phyloP scores from a whole-genome alignment of 2,797 vertebrate genomes.

The Coregonus suidteri region DNA sequence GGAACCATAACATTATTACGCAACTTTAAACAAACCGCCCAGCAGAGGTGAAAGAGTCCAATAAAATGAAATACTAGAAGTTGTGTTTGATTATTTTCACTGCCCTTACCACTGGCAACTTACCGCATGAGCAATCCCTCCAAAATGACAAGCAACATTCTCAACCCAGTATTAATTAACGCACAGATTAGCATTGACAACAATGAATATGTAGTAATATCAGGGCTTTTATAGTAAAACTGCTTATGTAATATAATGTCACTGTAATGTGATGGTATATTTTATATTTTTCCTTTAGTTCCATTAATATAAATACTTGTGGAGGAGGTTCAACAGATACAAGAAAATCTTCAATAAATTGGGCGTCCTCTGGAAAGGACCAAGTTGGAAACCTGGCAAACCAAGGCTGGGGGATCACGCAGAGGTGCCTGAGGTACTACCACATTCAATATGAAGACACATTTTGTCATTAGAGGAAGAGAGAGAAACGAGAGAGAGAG shows the following conservation, averaged over 20 bases:
- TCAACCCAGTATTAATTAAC: slow-evolving; percentile 37
- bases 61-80: slow-evolving; percentile 52
- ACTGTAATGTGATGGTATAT: slow-evolving; percentile 22
- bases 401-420: slow-evolving; percentile 83
- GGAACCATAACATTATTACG: slow-evolving; percentile 63
- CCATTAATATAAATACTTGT: slow-evolving; percentile 82
- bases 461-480: background rate
- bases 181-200: slow-evolving; percentile 18
- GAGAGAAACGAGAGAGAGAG: too few relatives aligned
- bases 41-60: slow-evolving; percentile 60
- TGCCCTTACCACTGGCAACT: slow-evolving; percentile 46
- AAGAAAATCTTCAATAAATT: slow-evolving; percentile 82
- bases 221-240: slow-evolving; percentile 36
- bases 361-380: slow-evolving; percentile 87
- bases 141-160: slow-evolving; percentile 51
- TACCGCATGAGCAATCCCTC: slow-evolving; percentile 37
- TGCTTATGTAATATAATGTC: slow-evolving; percentile 11
- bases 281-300: slow-evolving; percentile 71
- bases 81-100: slow-evolving; percentile 65
- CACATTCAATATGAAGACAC: background rate
- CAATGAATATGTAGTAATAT: slow-evolving; percentile 31
- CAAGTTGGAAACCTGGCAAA: slow-evolving; percentile 91
- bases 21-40: slow-evolving; percentile 66
- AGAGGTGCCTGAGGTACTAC: slow-evolving; percentile 78
- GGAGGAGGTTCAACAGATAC: slow-evolving; percentile 77